Percentiles rank a stretch among this genome's conserved stretches.
phyloP scores from a whole-genome alignment of 2,113 vertebrate species.

The Campylorhamphus procurvoides region DNA sequence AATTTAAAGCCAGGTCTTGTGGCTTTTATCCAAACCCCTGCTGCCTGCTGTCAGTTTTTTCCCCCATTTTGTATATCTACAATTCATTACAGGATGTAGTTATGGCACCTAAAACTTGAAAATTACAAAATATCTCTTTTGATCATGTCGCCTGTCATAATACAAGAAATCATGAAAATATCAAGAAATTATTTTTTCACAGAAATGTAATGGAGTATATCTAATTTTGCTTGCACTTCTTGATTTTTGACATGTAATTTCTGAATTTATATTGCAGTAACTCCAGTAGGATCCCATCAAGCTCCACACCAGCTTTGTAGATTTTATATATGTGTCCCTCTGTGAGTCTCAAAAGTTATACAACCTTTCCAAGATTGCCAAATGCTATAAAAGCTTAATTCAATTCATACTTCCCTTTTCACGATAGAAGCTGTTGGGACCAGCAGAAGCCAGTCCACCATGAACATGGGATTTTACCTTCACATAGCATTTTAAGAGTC shows the following conservation, averaged over 20 bases:
- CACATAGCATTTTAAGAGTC: not conserved
- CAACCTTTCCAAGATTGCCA: not conserved
- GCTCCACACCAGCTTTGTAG: not conserved
- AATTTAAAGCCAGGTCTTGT: not conserved
- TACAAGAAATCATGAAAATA: not conserved
- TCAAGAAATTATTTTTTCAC: not conserved
- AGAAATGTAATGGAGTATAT: not conserved
- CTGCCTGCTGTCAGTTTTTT: not conserved
- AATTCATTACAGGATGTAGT: not conserved
- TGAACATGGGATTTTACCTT: not conserved
- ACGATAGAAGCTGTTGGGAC: not conserved
- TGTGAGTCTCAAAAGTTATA: not conserved
- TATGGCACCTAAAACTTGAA: not conserved
- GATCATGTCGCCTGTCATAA: not conserved
- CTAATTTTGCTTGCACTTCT: not conserved
- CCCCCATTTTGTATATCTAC: not conserved
- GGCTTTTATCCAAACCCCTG: not conserved
- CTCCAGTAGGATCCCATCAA: not conserved
- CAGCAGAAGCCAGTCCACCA: not conserved
- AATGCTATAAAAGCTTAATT: not conserved
- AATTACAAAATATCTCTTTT: not conserved
- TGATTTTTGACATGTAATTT: not conserved
- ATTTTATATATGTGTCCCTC: not conserved
- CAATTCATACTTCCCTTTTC: not conserved
- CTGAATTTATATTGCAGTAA: not conserved